A percentile compares a stretch with the other conserved stretches of the same genome.
Conservation (phyloP, 2,888 invertebrate species). For the Lymantria dispar region DNA sequence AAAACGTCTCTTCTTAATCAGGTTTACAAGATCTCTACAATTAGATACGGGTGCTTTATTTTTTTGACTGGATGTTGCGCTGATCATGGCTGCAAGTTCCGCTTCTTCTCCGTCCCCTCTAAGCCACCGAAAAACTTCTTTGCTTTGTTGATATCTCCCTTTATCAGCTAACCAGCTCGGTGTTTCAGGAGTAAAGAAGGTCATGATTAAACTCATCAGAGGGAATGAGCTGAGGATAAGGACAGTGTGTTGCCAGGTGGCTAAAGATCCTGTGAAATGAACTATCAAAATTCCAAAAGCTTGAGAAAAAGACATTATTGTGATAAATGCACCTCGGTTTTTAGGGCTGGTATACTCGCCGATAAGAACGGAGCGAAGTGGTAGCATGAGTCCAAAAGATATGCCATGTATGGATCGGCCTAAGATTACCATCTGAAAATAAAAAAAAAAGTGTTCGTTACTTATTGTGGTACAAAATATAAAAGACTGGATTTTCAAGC, state of each 20-base stretch:
- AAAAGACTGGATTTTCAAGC: too few relatives aligned
- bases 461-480: background rate
- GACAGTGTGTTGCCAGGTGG: slow-evolving; percentile 80
- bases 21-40: slow-evolving; percentile 17
- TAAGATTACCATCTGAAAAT: slow-evolving; percentile 42
- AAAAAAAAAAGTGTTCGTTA: background rate
- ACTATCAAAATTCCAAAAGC: slow-evolving; percentile 83
- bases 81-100: slow-evolving; percentile 59
- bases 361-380: slow-evolving; percentile 73
- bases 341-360: slow-evolving; percentile 83
- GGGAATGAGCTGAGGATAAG: slow-evolving; percentile 68
- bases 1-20: slow-evolving; percentile 66
- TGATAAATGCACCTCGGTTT: slow-evolving; percentile 83
- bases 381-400: slow-evolving; percentile 74
- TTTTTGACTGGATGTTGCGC: slow-evolving; percentile 36
- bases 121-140: slow-evolving; percentile 78
- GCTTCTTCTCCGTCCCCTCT: slow-evolving; percentile 74
- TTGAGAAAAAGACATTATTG: slow-evolving; percentile 81
- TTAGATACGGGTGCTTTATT: slow-evolving; percentile 20
- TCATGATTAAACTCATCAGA: slow-evolving; percentile 64
- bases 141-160: slow-evolving; percentile 77
- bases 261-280: slow-evolving; percentile 83
- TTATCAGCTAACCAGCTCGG: slow-evolving; percentile 84
- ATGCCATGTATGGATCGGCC: slow-evolving; percentile 62
- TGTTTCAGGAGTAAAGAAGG: slow-evolving; percentile 79